Evolutionary conservation across 2,888 invertebrate genomes (phyloP).

Genomic region (Cheilosia pagana): DNA sequence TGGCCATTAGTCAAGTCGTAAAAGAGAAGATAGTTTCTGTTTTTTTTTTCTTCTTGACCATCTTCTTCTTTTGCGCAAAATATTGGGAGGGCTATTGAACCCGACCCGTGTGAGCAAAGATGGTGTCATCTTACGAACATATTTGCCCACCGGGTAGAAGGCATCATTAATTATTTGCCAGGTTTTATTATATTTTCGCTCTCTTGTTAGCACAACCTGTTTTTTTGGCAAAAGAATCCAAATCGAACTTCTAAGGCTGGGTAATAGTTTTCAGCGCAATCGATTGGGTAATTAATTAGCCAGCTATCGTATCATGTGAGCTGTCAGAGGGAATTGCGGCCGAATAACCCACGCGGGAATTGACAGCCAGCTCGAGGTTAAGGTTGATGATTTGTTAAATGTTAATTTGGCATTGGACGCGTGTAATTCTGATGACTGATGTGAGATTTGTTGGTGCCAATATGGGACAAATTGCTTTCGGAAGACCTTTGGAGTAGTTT

Average conservation of each 20-base stretch:
- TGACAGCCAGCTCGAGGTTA: constrained; percentile 45
- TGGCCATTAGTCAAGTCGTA: constrained; percentile 19
- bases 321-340: constrained; percentile 11
- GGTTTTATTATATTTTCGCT: neutral
- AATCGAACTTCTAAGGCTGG: constrained; percentile 18
- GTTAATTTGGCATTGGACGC: constrained; percentile 25
- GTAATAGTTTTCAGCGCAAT: constrained; percentile 28
- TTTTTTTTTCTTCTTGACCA: neutral
- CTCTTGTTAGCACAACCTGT: constrained; percentile 13
- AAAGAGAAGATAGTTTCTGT: constrained; percentile 2
- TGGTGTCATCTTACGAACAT: constrained; percentile 36
- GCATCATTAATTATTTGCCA: constrained; percentile 15
- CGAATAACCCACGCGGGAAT: constrained; percentile 6
- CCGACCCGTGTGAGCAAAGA: constrained; percentile 2
- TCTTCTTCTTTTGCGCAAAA: constrained; percentile 4
- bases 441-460: neutral
- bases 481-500: neutral
- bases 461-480: neutral
- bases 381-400: constrained; percentile 54
- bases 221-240: constrained; percentile 17
- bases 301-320: constrained; percentile 32
- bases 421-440: neutral
- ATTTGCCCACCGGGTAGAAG: constrained; percentile 6
- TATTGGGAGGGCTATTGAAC: constrained; percentile 29
- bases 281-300: constrained; percentile 49